Evolutionary conservation across 1,140 invertebrate species (phyloP), one percentile per base, ranked within the genome.

Genomic region (Drosophila equinoxialis): DNA sequence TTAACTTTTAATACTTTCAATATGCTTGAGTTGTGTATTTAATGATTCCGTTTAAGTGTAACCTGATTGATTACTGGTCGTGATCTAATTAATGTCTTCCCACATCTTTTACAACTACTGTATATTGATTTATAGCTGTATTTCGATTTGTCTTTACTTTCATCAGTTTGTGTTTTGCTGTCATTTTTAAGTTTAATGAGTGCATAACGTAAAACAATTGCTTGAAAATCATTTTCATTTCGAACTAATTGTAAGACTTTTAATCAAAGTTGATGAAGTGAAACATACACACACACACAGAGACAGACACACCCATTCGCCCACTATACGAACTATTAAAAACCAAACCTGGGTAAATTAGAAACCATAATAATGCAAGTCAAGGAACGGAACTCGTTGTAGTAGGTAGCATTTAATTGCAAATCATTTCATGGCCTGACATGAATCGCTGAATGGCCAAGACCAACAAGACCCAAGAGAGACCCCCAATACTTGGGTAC

Each of bases 341-440:
- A 39, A 39, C 10, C 37, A 39, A 39, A 59, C 14, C 30, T 59
- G 30, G 33, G 23, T 13, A 45, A 48, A 62, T 45, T 42, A 45
- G 39, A 17, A 63, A 35, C 42, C 42, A 48, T 42, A 63, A 39
- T 39, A 48, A 45, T 58, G 30, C 13, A 48, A 23, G 45, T 41
- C 54, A 61, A 70, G 51, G 45, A 64, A 68, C 68, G 62, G 70
- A 74, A 74, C 62, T 66, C 17, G 39, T 73, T 59, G 37, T 39
- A 39, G 62, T 66, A 67, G 70, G 45, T 65, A 74, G 63, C 70
- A 65, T 55, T 64, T 67, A 75, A 75, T 75, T 74, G 70, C 68
- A 74, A 74, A 61, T 65, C 68, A 74, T 74, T 74, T 71, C 68
- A 68, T 55, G 42, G 60, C 37, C 71, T 51, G 71, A 58, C 67